A percentile compares a stretch with the other conserved stretches of the same genome.
Evolutionary conservation across 2,888 invertebrate species (phyloP).

Genomic region (Drosophila peninsularis): DNA sequence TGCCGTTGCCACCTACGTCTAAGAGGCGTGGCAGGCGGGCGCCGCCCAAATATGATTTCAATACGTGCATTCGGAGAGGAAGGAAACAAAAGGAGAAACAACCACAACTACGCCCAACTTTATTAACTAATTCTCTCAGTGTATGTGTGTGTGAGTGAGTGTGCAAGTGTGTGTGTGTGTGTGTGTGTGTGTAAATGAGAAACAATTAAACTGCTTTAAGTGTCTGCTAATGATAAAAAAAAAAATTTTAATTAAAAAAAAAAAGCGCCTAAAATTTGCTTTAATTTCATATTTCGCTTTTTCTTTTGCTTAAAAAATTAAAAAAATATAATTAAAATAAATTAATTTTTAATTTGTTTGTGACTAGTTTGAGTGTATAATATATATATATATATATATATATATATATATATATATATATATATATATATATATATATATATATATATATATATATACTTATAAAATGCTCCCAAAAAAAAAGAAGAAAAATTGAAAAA

Average conservation of each 20-base stretch:
- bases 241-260: conserved; percentile 4
- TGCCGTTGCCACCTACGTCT: conserved; percentile 89
- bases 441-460: not conserved
- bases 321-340: not conserved
- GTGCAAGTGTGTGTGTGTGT: conserved; percentile 9
- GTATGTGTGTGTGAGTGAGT: conserved; percentile 18
- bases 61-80: conserved; percentile 24
- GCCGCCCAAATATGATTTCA: conserved; percentile 33
- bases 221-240: conserved; percentile 49
- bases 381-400: conserved; percentile 5
- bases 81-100: conserved; percentile 8
- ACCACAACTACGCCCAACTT: conserved; percentile 19
- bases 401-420: not conserved
- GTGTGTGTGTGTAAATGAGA: not conserved
- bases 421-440: conserved; percentile 5
- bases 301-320: conserved; percentile 7
- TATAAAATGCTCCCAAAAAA: not conserved
- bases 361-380: conserved; percentile 23
- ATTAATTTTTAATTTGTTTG: conserved; percentile 1
- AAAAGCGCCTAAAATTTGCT: conserved; percentile 39
- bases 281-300: conserved; percentile 57
- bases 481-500: conserved; percentile 2
- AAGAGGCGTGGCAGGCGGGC: conserved; percentile 73
- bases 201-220: conserved; percentile 60
- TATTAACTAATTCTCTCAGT: conserved; percentile 46